These are phyloP conservation scores for Formica exsecta DNA, from an alignment of 1,140 invertebrate genomes.

Conservation along the genomic window DNA sequence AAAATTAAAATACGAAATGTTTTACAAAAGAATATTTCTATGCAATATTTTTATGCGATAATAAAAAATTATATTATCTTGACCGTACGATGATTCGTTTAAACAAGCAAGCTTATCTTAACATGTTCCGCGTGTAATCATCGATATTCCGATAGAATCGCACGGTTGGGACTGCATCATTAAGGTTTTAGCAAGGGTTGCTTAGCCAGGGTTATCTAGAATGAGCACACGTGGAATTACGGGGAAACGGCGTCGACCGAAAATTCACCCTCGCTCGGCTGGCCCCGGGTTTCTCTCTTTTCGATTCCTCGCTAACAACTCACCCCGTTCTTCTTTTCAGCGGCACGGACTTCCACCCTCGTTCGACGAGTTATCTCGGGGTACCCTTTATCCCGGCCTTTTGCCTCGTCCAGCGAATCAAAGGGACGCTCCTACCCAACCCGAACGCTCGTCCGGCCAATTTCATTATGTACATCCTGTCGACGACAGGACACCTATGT, in stretches of 20 bases:
- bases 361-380: conserved; percentile 72
- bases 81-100: neutral
- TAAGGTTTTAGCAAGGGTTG: conserved; percentile 76
- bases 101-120: conserved; percentile 15
- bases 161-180: conserved; percentile 65
- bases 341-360: conserved; percentile 69
- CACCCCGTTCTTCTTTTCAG: conserved; percentile 51
- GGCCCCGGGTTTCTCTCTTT: conserved; percentile 40
- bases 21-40: neutral
- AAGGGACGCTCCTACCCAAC: conserved; percentile 65
- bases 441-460: conserved; percentile 70
- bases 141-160: conserved; percentile 71
- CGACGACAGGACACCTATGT: conserved; percentile 64
- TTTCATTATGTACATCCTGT: conserved; percentile 75
- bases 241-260: conserved; percentile 57
- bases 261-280: conserved; percentile 53
- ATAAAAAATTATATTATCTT: neutral
- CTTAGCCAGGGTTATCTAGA: conserved; percentile 78
- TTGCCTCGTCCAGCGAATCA: conserved; percentile 70
- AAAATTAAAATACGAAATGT: neutral
- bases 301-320: conserved; percentile 50
- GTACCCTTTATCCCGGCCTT: conserved; percentile 68
- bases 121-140: conserved; percentile 60
- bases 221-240: conserved; percentile 76
- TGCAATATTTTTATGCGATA: neutral